phyloP scores from a whole-genome alignment of 2,888 invertebrate genomes.

The Lysandra coridon region DNA sequence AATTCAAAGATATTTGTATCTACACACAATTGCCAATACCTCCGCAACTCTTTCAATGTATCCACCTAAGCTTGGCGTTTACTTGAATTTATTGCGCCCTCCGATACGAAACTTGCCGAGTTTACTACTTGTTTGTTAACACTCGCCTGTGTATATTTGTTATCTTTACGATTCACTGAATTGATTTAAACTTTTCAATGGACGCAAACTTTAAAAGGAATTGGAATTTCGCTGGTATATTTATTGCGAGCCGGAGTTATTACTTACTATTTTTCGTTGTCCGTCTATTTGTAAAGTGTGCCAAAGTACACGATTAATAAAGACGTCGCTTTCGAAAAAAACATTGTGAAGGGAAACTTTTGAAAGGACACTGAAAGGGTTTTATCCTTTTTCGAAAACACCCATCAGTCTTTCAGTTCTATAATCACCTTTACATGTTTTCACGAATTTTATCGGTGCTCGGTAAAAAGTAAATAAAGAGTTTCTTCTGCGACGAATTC shows the following conservation, averaged over 20 bases:
- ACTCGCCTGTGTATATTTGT: constrained; percentile 38
- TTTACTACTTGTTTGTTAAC: constrained; percentile 45
- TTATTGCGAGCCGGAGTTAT: constrained; percentile 10
- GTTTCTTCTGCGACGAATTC: neutral
- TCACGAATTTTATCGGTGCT: neutral
- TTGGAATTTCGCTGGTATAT: constrained; percentile 26
- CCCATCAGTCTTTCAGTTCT: constrained; percentile 1
- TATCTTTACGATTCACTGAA: constrained; percentile 36
- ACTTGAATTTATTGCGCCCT: constrained; percentile 48
- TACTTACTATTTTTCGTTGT: constrained; percentile 22
- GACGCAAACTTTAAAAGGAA: constrained; percentile 30
- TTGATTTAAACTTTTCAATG: constrained; percentile 36
- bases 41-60: constrained; percentile 43
- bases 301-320: neutral
- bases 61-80: constrained; percentile 46
- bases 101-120: constrained; percentile 44
- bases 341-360: neutral
- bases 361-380: constrained; percentile 14
- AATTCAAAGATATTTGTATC: constrained; percentile 37
- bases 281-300: constrained; percentile 5
- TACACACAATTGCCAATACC: constrained; percentile 41
- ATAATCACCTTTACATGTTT: constrained; percentile 7
- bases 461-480: neutral
- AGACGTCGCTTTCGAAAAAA: neutral
- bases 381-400: constrained; percentile 1